Percentiles rank a stretch among this genome's conserved stretches.
These are phyloP conservation scores for Eupithecia vulgata DNA, from an alignment of 2,888 invertebrate genomes.

Conservation along the genomic window DNA sequence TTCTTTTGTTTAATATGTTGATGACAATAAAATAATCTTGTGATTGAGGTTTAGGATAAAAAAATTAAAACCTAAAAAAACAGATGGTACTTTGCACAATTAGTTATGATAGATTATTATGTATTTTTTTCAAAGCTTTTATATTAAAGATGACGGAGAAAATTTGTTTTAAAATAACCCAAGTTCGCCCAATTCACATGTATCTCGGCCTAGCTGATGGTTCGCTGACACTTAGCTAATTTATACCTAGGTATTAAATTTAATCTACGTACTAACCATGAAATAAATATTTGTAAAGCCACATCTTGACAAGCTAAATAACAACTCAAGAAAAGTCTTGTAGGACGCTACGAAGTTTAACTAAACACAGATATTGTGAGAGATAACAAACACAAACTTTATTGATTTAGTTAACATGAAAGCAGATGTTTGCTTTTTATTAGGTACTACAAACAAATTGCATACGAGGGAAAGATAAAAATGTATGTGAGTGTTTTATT, in stretches of 20 bases:
- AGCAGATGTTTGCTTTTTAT: slow-evolving; percentile 26
- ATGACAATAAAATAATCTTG: no score
- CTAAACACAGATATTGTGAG: slow-evolving; percentile 13
- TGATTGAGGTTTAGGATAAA: no score
- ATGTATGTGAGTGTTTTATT: slow-evolving; percentile 12
- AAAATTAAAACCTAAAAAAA: no score
- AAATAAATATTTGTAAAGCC: background rate
- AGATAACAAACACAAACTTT: slow-evolving; percentile 12
- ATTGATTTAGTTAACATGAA: slow-evolving; percentile 20
- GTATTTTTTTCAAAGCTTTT: no score
- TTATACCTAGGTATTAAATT: background rate
- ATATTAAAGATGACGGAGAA: no score
- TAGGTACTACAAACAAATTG: slow-evolving; percentile 31
- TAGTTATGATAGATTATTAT: no score
- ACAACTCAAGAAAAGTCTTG: background rate
- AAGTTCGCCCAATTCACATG: no score
- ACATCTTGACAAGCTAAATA: background rate
- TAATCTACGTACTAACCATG: background rate
- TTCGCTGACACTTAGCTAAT: background rate
- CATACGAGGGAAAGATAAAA: slow-evolving; percentile 24
- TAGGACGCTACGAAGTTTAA: background rate
- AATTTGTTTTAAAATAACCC: no score
- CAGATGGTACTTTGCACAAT: no score
- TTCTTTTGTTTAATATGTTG: no score
- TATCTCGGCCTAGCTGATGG: background rate